Conservation (phyloP, 2,113 vertebrate species). For the Rafetus swinhoei region DNA sequence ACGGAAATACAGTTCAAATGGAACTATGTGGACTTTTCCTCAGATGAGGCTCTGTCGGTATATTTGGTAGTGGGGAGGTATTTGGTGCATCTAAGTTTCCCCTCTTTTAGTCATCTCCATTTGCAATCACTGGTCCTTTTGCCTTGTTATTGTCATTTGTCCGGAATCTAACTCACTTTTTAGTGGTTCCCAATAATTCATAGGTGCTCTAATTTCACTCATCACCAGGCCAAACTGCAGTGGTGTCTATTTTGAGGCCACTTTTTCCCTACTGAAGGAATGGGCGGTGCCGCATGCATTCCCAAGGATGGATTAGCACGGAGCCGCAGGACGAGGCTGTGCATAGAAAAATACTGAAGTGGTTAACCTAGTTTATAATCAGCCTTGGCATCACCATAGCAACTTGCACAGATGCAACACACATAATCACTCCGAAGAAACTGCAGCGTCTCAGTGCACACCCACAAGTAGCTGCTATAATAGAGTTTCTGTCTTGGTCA, state of each 20-base stretch:
- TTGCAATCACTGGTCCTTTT: fast-evolving
- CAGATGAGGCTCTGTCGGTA: neutral
- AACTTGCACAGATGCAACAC: conserved; percentile 58
- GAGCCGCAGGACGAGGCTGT: neutral
- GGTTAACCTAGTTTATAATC: conserved; percentile 28
- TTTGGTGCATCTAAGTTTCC: neutral
- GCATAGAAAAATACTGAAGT: neutral
- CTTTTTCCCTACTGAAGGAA: neutral
- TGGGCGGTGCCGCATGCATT: neutral
- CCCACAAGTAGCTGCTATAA: conserved; percentile 19
- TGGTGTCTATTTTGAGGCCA: neutral
- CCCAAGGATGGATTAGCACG: neutral
- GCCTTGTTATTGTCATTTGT: fast-evolving
- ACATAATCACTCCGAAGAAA: conserved; percentile 22
- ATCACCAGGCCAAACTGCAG: neutral
- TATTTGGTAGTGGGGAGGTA: neutral
- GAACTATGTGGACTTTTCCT: fast-evolving
- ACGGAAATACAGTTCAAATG: neutral
- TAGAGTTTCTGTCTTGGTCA: conserved; percentile 48
- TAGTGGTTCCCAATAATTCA: neutral
- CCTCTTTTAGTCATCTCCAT: neutral
- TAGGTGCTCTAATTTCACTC: fast-evolving
- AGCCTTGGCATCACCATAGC: conserved; percentile 72
- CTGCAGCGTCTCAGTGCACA: fast-evolving
- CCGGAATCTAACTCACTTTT: fast-evolving